Evolutionary conservation across 2,888 invertebrate species (phyloP).

Genomic region (Hypena proboscidalis): DNA sequence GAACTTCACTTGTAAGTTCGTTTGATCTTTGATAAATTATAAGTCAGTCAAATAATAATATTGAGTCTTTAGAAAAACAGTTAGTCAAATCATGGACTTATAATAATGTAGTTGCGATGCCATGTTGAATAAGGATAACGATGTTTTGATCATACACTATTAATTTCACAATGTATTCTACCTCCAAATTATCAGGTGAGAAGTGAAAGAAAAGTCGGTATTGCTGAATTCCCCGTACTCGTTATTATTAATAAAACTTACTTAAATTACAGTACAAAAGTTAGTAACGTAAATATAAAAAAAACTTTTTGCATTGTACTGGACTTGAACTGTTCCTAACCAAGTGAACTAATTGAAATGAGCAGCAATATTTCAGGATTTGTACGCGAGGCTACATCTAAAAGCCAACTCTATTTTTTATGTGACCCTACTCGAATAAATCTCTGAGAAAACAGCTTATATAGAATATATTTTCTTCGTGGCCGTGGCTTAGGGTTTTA

Average conservation of each 20-base stretch:
- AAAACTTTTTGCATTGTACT: slow-evolving; percentile 7
- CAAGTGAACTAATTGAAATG: slow-evolving; percentile 44
- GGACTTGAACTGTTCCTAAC: slow-evolving; percentile 32
- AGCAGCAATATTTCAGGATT: slow-evolving; percentile 46
- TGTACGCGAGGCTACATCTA: slow-evolving; percentile 38
- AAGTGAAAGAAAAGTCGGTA: too few relatives aligned
- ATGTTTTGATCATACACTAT: too few relatives aligned
- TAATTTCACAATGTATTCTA: too few relatives aligned
- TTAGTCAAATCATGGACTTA: too few relatives aligned
- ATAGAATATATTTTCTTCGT: slow-evolving; percentile 45
- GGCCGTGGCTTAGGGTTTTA: slow-evolving; percentile 43
- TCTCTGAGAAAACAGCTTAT: slow-evolving; percentile 47
- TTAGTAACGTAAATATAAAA: slow-evolving; percentile 1
- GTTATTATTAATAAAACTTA: background rate
- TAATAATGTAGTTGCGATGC: too few relatives aligned
- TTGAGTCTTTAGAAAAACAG: too few relatives aligned
- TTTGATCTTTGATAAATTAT: too few relatives aligned
- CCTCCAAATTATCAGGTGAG: too few relatives aligned
- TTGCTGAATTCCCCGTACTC: too few relatives aligned
- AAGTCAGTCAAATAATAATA: too few relatives aligned
- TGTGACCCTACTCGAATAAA: slow-evolving; percentile 49
- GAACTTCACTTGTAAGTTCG: too few relatives aligned
- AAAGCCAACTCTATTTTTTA: slow-evolving; percentile 46
- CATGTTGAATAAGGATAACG: too few relatives aligned
- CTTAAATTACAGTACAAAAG: background rate